Conservation (phyloP, 2,797 vertebrate genomes). For the Aplochiton taeniatus region DNA sequence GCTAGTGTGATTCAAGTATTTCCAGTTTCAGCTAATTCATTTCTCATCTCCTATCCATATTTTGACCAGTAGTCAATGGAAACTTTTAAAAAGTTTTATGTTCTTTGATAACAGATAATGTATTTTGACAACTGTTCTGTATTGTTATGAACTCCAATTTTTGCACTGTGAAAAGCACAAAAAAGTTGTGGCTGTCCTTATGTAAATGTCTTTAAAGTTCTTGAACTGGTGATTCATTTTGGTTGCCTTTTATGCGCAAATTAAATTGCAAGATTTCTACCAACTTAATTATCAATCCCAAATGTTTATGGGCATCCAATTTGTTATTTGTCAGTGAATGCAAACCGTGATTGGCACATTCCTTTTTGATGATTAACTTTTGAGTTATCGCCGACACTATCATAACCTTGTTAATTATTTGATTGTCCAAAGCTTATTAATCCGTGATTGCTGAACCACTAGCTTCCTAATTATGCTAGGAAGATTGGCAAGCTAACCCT, state of each 20-base stretch:
- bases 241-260: constrained; percentile 17
- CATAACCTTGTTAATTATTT: too few relatives aligned
- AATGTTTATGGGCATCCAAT: background rate
- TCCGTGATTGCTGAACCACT: too few relatives aligned
- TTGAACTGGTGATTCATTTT: constrained; percentile 9
- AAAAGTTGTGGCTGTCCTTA: constrained; percentile 15
- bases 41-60: too few relatives aligned
- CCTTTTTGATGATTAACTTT: background rate
- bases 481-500: too few relatives aligned
- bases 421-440: too few relatives aligned
- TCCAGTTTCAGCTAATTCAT: too few relatives aligned
- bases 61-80: too few relatives aligned
- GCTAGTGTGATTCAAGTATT: background rate
- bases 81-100: background rate
- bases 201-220: constrained; percentile 8
- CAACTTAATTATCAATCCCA: background rate
- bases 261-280: constrained; percentile 15
- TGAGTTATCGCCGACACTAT: too few relatives aligned
- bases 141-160: background rate
- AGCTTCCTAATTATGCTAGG: too few relatives aligned
- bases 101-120: constrained; percentile 1
- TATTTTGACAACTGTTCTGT: background rate
- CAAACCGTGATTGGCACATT: background rate
- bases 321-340: background rate
- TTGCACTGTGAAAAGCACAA: constrained; percentile 23